These are phyloP conservation scores for Pristionchus maxplancki DNA, from an alignment of 2,888 invertebrate genomes.

Conservation along the genomic window DNA sequence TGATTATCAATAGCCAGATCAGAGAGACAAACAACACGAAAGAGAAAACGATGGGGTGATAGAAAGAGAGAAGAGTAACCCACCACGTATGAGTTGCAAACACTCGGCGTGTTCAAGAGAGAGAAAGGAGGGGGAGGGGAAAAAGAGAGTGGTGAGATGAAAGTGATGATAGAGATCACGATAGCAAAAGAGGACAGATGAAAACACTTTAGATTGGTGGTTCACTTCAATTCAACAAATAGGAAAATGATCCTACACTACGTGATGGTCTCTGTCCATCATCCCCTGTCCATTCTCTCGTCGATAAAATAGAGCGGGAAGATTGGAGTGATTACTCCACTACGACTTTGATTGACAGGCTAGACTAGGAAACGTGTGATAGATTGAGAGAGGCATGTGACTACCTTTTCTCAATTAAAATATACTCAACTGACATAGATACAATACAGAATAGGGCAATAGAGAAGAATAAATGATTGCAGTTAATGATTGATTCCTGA, in stretches of 20 bases:
- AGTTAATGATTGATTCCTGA: too few relatives aligned
- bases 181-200: not conserved
- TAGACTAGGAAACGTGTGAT: not conserved
- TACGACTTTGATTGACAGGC: not conserved
- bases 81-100: not conserved
- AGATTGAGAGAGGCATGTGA: not conserved
- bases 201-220: not conserved
- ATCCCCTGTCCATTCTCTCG: too few relatives aligned
- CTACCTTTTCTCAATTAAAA: too few relatives aligned
- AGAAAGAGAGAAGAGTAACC: not conserved
- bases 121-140: not conserved
- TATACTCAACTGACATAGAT: too few relatives aligned
- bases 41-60: not conserved
- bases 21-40: not conserved
- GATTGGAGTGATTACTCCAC: too few relatives aligned
- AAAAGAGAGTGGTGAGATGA: not conserved
- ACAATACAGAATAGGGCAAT: too few relatives aligned
- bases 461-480: too few relatives aligned
- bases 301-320: too few relatives aligned
- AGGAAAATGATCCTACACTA: too few relatives aligned
- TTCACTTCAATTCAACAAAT: not conserved
- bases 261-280: too few relatives aligned
- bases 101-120: not conserved
- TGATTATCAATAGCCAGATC: not conserved
- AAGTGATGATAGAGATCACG: not conserved